A percentile compares a stretch with the other conserved stretches of the same genome.
Conservation (phyloP, 2,113 vertebrate species). For the Butastur rufipennis region DNA sequence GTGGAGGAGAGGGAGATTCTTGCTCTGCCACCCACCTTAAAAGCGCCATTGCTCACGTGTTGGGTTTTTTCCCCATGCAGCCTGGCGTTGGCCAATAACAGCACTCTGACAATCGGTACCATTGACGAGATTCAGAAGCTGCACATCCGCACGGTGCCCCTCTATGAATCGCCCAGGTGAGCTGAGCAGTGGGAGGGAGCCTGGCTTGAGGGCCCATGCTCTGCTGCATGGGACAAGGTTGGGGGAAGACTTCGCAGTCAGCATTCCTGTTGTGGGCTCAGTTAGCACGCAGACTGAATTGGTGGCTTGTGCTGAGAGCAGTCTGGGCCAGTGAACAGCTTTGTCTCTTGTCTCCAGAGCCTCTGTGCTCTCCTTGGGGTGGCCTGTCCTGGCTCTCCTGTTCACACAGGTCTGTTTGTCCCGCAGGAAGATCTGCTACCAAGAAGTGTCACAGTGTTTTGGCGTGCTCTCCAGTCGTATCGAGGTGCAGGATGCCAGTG, state of each 20-base stretch:
- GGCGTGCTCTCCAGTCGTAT: conserved; percentile 95
- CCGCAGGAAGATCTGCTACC: conserved; percentile 95
- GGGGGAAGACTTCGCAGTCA: rapidly evolving
- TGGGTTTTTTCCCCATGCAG: conserved; percentile 50
- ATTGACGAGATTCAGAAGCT: conserved; percentile 99
- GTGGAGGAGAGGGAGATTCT: not conserved
- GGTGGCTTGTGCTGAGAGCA: not conserved
- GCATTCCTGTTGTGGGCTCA: not conserved
- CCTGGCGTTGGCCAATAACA: conserved; percentile 96
- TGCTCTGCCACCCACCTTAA: not conserved
- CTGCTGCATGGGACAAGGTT: rapidly evolving
- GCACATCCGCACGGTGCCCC: conserved; percentile 95
- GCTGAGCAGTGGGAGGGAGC: conserved; percentile 32
- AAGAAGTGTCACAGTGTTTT: conserved; percentile 96
- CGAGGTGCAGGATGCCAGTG: conserved; percentile 94
- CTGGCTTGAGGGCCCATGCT: too few species aligned
- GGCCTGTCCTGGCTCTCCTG: not conserved
- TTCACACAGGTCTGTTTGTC: not conserved
- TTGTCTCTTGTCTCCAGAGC: not conserved
- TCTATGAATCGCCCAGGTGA: conserved; percentile 95
- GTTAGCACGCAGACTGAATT: not conserved
- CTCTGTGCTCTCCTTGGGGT: not conserved
- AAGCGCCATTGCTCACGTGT: not conserved
- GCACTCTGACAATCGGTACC: conserved; percentile 97
- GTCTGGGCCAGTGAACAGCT: not conserved